Conservation (phyloP, 2,113 vertebrate species). For the Panthera tigris region DNA sequence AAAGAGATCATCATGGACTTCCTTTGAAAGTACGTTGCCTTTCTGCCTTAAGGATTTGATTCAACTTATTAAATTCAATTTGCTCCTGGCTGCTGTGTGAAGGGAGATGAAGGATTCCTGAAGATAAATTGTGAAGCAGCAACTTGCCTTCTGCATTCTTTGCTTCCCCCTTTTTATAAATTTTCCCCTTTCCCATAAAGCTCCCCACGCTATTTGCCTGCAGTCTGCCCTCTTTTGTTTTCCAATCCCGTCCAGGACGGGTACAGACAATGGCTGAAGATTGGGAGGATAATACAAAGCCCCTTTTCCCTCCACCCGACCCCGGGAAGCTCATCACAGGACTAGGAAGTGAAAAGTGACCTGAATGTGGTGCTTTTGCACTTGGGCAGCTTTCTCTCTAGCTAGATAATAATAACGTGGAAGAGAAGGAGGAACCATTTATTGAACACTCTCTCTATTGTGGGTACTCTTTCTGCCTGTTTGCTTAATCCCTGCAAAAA, state of each 20-base stretch:
- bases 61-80: not conserved
- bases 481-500: not conserved
- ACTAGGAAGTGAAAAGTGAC: not conserved
- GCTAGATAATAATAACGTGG: not conserved
- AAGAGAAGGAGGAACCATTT: not conserved
- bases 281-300: not conserved
- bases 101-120: not conserved
- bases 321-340: not conserved
- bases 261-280: not conserved
- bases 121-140: not conserved
- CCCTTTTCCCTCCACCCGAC: not conserved
- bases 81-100: not conserved
- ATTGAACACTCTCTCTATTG: not conserved
- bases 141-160: not conserved
- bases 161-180: not conserved
- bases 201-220: not conserved
- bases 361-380: not conserved
- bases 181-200: not conserved
- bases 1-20: not conserved
- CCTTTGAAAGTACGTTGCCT: not conserved
- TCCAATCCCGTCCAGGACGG: not conserved
- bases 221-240: not conserved
- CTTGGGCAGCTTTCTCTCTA: not conserved
- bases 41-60: conserved; percentile 3
- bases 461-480: not conserved